A percentile compares a stretch with the other conserved stretches of the same genome.
Evolutionary conservation across 2,888 invertebrate genomes (phyloP).

Genomic region (Eutolmus rufibarbis): DNA sequence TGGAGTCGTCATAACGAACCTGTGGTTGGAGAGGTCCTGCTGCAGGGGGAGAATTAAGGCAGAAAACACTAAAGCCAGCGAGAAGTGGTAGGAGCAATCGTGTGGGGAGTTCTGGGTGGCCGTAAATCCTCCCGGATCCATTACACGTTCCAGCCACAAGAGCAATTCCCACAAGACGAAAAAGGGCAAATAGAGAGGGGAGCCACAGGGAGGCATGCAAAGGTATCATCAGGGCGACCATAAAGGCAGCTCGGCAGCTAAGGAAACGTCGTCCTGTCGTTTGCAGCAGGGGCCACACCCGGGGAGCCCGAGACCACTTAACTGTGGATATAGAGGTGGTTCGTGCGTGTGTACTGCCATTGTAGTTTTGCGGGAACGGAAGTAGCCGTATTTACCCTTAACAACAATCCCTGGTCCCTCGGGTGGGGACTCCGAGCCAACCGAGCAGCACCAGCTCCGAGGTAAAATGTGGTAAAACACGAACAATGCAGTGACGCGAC

Average conservation of each 20-base stretch:
- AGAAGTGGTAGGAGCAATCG: neutral
- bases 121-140: neutral
- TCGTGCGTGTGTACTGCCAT: neutral
- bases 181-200: neutral
- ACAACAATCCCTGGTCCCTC: conserved; percentile 23
- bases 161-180: conserved; percentile 19
- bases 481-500: neutral
- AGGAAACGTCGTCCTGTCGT: neutral
- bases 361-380: conserved; percentile 31
- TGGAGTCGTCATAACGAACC: neutral
- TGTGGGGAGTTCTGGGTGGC: neutral
- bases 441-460: neutral
- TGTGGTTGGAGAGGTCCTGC: neutral
- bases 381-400: conserved; percentile 36
- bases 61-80: neutral
- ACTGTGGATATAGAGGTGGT: neutral
- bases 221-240: conserved; percentile 18
- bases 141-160: conserved; percentile 27
- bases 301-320: conserved; percentile 10
- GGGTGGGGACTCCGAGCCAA: neutral
- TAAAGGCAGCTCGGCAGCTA: neutral
- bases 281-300: neutral
- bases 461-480: conserved; percentile 26
- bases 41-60: neutral
- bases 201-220: conserved; percentile 4